These are phyloP conservation scores for Tenthredo amoena DNA, from an alignment of 2,888 invertebrate genomes.

Conservation along the genomic window DNA sequence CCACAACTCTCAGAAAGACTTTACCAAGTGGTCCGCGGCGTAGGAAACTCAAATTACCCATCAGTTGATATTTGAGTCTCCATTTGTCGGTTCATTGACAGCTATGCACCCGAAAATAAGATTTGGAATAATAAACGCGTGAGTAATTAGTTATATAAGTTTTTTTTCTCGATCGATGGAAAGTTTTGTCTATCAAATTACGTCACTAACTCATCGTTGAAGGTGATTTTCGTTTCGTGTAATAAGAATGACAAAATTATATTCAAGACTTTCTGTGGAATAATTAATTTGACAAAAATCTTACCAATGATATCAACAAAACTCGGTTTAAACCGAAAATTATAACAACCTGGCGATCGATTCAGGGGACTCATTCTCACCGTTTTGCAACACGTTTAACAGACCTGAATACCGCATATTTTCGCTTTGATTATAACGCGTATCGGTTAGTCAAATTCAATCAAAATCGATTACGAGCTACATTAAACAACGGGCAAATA, in stretches of 20 bases:
- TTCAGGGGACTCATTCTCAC: background rate
- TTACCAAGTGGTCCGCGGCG: conserved; percentile 13
- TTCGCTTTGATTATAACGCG: conserved; percentile 22
- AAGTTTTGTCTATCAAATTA: background rate
- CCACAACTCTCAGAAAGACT: conserved; percentile 15
- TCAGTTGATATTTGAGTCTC: background rate
- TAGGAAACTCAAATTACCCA: background rate
- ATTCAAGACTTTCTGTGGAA: background rate
- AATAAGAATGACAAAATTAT: background rate
- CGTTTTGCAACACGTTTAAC: background rate
- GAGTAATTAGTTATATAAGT: background rate
- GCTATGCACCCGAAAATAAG: background rate
- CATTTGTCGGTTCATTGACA: background rate
- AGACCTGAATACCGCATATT: background rate
- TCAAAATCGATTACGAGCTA: conserved; percentile 22
- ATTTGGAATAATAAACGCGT: background rate
- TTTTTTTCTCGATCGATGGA: background rate
- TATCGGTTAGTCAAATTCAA: conserved; percentile 29
- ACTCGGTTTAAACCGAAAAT: background rate
- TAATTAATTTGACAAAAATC: background rate
- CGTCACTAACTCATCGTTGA: background rate
- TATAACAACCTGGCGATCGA: background rate
- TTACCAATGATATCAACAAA: background rate
- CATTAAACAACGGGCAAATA: conserved; percentile 10
- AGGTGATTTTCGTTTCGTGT: background rate